A percentile compares a stretch with the other conserved stretches of the same genome.
phyloP scores from a whole-genome alignment of 2,888 invertebrate genomes.

The Dioctria linearis region DNA sequence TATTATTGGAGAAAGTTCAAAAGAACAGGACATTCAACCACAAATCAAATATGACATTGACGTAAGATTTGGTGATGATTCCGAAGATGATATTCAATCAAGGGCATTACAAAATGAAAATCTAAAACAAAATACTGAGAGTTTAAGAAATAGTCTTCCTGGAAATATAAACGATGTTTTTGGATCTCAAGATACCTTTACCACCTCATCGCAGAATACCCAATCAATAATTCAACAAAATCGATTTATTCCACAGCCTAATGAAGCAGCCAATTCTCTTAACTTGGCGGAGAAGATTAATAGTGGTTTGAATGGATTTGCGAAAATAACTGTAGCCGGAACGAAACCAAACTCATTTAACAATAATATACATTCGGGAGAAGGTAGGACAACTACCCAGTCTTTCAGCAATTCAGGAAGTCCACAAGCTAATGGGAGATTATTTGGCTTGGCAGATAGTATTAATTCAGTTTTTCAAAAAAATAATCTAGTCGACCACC shows the following conservation, averaged over 20 bases:
- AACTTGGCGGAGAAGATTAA: slow-evolving; percentile 43
- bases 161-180: slow-evolving; percentile 52
- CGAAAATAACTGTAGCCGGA: slow-evolving; percentile 9
- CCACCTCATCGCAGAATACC: background rate
- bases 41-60: background rate
- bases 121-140: background rate
- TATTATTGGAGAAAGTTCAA: slow-evolving; percentile 61
- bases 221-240: slow-evolving; percentile 19
- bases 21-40: slow-evolving; percentile 1
- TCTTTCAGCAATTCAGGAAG: slow-evolving; percentile 1
- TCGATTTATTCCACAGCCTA: background rate
- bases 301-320: slow-evolving; percentile 38
- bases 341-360: background rate
- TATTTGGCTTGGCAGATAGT: slow-evolving; percentile 48
- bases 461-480: slow-evolving; percentile 46
- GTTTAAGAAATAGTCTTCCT: slow-evolving; percentile 50
- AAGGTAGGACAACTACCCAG: slow-evolving; percentile 1
- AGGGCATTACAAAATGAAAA: slow-evolving; percentile 38
- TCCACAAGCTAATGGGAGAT: background rate
- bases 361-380: slow-evolving; percentile 20
- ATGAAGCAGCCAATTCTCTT: background rate
- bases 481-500: background rate
- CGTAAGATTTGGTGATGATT: background rate
- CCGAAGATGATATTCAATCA: background rate
- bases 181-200: background rate